Conservation (phyloP, 2,888 invertebrate species). For the Caprella mutica region DNA sequence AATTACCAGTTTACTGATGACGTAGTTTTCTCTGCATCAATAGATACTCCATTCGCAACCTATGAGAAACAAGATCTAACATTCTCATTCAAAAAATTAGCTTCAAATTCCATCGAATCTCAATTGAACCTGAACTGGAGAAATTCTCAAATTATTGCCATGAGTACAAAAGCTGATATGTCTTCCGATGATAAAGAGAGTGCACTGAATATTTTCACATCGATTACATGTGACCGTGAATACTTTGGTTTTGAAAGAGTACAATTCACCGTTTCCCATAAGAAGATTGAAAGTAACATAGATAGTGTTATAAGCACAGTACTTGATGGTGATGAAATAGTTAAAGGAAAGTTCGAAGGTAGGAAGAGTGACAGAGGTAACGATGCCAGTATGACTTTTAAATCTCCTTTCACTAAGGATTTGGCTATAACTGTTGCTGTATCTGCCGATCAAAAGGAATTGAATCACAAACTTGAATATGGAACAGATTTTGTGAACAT, state of each 20-base stretch:
- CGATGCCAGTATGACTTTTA: conserved; percentile 13
- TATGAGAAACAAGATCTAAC: conserved; percentile 22
- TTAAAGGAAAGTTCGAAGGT: conserved; percentile 17
- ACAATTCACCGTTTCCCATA: conserved; percentile 13
- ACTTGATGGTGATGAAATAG: conserved; percentile 7
- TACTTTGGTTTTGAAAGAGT: conserved; percentile 11
- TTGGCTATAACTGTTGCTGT: conserved; percentile 8
- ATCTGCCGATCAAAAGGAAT: no score
- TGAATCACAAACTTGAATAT: no score
- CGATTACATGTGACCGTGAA: conserved; percentile 13
- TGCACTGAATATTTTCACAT: no score
- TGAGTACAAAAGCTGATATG: no score
- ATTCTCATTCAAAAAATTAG: conserved; percentile 1
- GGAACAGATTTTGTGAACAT: no score
- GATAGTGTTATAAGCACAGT: conserved; percentile 21
- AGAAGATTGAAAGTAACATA: not conserved
- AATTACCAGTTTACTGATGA: not conserved
- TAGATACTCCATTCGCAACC: conserved; percentile 19
- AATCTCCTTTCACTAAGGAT: conserved; percentile 16
- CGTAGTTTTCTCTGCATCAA: conserved; percentile 2
- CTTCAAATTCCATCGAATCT: conserved; percentile 1
- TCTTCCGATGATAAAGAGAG: no score
- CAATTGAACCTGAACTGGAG: conserved; percentile 13
- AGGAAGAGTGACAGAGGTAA: conserved; percentile 7
- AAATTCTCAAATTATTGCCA: conserved; percentile 17